Conservation (phyloP, 2,113 vertebrate genomes). For the Sigmodon hispidus region DNA sequence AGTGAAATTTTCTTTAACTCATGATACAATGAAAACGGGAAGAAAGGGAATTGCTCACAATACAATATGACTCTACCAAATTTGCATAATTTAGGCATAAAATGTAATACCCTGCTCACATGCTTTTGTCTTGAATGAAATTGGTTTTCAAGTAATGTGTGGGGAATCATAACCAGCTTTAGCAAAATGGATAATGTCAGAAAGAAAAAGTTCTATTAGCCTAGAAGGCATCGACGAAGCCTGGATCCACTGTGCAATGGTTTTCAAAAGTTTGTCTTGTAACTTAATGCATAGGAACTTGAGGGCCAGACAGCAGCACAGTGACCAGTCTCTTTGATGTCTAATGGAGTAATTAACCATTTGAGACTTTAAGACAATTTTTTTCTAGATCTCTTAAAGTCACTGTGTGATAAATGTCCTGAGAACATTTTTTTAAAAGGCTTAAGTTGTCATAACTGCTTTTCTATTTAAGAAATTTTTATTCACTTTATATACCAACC, state of each 20-base stretch:
- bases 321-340: neutral
- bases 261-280: neutral
- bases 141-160: slow-evolving; percentile 79
- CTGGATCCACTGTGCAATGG: neutral
- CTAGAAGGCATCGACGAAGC: slow-evolving; percentile 3
- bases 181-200: slow-evolving; percentile 74
- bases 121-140: slow-evolving; percentile 81
- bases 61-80: slow-evolving; percentile 73
- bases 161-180: slow-evolving; percentile 78
- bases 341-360: slow-evolving; percentile 25
- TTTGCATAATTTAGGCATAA: slow-evolving; percentile 78
- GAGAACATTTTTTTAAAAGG: neutral
- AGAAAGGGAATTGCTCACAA: slow-evolving; percentile 73
- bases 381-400: slow-evolving; percentile 27
- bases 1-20: slow-evolving; percentile 75
- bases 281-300: neutral
- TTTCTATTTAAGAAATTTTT: too few species aligned
- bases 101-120: slow-evolving; percentile 76
- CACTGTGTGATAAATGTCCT: neutral
- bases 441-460: neutral
- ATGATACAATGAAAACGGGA: slow-evolving; percentile 73
- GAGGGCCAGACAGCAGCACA: neutral
- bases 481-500: too few species aligned
- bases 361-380: slow-evolving; percentile 2
- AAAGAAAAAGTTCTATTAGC: slow-evolving; percentile 72